phyloP scores from a whole-genome alignment of 2,113 vertebrate species.

The Serilophus lunatus region DNA sequence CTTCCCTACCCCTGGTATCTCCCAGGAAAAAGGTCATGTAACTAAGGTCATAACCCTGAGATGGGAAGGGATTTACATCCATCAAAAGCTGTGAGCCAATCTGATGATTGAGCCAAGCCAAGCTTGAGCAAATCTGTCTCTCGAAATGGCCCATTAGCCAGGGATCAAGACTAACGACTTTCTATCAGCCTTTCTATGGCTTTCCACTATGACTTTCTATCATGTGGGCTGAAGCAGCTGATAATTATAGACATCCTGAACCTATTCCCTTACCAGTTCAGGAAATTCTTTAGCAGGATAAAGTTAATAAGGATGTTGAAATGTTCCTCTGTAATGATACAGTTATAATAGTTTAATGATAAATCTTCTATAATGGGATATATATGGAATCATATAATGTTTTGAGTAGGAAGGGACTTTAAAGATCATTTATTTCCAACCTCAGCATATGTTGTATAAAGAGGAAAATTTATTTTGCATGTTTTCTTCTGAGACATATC shows the following conservation, averaged over 20 bases:
- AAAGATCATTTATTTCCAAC: not conserved
- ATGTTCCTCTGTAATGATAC: not conserved
- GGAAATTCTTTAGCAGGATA: not conserved
- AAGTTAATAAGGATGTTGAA: not conserved
- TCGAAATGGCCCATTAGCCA: not conserved
- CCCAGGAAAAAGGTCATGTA: not conserved
- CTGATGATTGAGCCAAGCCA: no score
- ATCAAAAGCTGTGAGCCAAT: no score
- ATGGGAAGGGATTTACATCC: not conserved
- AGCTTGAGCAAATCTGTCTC: not conserved
- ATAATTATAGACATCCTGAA: not conserved
- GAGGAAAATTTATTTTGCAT: not conserved
- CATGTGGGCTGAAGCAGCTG: not conserved
- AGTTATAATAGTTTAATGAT: not conserved
- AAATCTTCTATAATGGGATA: not conserved
- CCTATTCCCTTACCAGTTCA: not conserved
- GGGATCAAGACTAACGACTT: not conserved
- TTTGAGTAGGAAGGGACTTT: not conserved
- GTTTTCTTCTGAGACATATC: not conserved
- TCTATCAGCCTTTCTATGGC: no score
- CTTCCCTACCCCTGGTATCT: not conserved
- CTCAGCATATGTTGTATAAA: not conserved
- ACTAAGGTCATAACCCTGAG: not conserved
- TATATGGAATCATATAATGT: not conserved
- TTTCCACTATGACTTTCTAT: no score